Evolutionary conservation across 2,888 invertebrate genomes (phyloP), one percentile per base, ranked within the genome.

Genomic region (Aproaerema taeniolella): DNA sequence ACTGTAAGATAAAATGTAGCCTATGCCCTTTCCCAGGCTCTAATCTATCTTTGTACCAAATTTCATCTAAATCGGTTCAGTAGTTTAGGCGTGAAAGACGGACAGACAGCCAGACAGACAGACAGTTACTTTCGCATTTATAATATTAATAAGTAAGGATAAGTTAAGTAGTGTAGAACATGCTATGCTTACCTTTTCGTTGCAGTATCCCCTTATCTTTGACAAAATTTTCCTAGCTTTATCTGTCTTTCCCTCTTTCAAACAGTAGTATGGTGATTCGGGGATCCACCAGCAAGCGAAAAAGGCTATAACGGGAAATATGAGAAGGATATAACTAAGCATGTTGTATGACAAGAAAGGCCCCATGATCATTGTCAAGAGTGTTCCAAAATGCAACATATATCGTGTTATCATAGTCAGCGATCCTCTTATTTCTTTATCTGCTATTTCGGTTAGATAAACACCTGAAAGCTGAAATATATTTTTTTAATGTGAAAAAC

Each of bases 231-330:
- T 60, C 42, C 67, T 76, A 0, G 89, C 89, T 0, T 70, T 63
- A 2, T 75, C 71, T 1, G 79, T 67, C 11, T 75, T 67, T 1
- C 83, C 81, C 40, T 76, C 79, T 61, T 87, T 89, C 16, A 91
- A 55, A 20, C 88, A 65, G 49, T 74, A 90, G 52, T 90, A 89
- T 0, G 90, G 90, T 0, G 89, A 88, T 52, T 90, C 90, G 0
- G 90, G 90, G 59, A 90, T 88, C 70, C 86, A 88, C 40, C 72
- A 64, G 48, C 89, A 88, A 0, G 69, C 72, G 0, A 66, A 25
- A 33, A 89, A 82, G 53, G 85, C 88, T 1, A 73, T 45, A 0
- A 83, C 40, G 0, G 89, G 88, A 3, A 89, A 45, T 0, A 67
- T 46, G 5, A 85, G 46, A 7, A 88, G 66, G 42, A 79, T 61